Evolutionary conservation across 2,888 invertebrate genomes (phyloP).

Genomic region (Alloscopus bannaensis): DNA sequence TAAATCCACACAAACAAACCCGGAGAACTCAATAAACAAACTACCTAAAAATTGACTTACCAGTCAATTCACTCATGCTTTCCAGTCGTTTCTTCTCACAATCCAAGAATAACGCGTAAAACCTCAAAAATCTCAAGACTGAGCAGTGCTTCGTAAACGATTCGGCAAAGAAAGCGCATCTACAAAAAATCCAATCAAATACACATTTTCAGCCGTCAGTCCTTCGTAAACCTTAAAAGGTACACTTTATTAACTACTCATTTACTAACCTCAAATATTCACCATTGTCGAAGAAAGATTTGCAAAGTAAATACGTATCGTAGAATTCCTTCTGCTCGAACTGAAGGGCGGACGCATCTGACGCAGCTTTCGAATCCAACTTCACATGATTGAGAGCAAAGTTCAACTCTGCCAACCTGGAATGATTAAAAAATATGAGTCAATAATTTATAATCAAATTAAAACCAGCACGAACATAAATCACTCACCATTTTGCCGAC

Average conservation of each 20-base stretch:
- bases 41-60: constrained; percentile 74
- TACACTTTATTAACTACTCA: constrained; percentile 69
- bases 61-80: constrained; percentile 83
- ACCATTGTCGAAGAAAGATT: constrained; percentile 91
- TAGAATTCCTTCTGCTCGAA: constrained; percentile 79
- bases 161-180: constrained; percentile 87
- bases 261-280: constrained; percentile 84
- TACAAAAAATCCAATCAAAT: constrained; percentile 68
- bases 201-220: too few species aligned
- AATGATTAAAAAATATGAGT: constrained; percentile 60
- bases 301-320: constrained; percentile 86
- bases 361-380: constrained; percentile 74
- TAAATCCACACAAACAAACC: constrained; percentile 13
- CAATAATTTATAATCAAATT: neutral
- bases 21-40: constrained; percentile 14
- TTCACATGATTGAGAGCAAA: constrained; percentile 84
- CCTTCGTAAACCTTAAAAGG: neutral
- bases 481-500: constrained; percentile 88
- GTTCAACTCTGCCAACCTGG: constrained; percentile 87
- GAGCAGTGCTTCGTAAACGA: constrained; percentile 80
- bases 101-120: constrained; percentile 91
- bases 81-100: constrained; percentile 93
- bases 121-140: constrained; percentile 87
- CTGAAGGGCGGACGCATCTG: constrained; percentile 71
- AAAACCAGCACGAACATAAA: neutral